These are phyloP conservation scores for Tridacna crocea DNA, from an alignment of 2,888 invertebrate genomes.

Conservation along the genomic window DNA sequence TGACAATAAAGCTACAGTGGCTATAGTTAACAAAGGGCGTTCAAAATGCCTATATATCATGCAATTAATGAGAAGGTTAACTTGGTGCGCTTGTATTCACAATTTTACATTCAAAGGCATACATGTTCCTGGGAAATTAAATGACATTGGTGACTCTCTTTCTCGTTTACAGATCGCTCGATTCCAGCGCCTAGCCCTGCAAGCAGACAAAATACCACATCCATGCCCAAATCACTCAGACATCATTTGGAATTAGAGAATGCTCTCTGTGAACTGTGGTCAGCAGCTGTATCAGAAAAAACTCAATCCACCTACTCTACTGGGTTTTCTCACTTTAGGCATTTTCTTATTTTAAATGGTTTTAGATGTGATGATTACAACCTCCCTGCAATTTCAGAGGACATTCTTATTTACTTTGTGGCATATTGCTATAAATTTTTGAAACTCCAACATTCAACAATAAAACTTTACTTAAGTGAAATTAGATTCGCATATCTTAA, in stretches of 20 bases:
- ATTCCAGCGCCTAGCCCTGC: not conserved
- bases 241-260: not conserved
- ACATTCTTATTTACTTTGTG: not conserved
- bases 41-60: constrained; percentile 31
- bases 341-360: not conserved
- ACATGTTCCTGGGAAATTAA: constrained; percentile 5
- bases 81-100: constrained; percentile 9
- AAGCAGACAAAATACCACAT: constrained; percentile 3
- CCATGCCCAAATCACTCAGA: not conserved
- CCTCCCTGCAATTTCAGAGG: not conserved
- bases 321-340: not conserved
- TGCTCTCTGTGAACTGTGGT: not conserved
- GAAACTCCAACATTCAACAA: not conserved
- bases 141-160: constrained; percentile 18
- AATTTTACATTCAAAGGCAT: not conserved
- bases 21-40: constrained; percentile 38
- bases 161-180: constrained; percentile 22
- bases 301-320: not conserved
- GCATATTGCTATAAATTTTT: not conserved
- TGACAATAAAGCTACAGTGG: constrained; percentile 42
- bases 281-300: not conserved
- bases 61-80: constrained; percentile 31
- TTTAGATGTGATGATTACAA: not conserved
- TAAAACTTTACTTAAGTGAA: not conserved
- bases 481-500: not conserved